phyloP scores from a whole-genome alignment of 2,888 invertebrate genomes.

The Chelonus formosanus region DNA sequence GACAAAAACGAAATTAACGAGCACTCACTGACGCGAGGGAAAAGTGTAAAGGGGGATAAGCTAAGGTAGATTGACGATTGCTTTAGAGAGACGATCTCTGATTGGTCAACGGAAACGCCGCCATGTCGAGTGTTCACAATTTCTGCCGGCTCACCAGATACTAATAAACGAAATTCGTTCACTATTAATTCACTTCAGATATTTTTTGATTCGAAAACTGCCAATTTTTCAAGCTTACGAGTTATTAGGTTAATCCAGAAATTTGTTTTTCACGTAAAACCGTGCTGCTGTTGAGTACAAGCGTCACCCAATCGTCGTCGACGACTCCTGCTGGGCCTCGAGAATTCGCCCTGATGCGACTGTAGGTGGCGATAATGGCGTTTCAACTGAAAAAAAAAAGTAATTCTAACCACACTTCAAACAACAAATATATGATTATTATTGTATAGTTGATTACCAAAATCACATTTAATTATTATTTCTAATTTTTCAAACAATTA shows the following conservation, averaged over 20 bases:
- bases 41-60: conserved; percentile 66
- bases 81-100: conserved; percentile 67
- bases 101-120: conserved; percentile 76
- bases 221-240: no score
- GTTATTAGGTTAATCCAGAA: not conserved
- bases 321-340: conserved; percentile 25
- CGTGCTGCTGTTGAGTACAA: not conserved
- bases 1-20: conserved; percentile 58
- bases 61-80: conserved; percentile 69
- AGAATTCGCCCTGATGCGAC: conserved; percentile 47
- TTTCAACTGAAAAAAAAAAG: conserved; percentile 47
- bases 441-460: not conserved
- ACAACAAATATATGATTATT: conserved; percentile 6
- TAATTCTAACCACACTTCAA: conserved; percentile 54
- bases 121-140: conserved; percentile 68
- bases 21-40: conserved; percentile 72
- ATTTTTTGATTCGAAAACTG: no score
- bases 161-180: not conserved
- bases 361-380: conserved; percentile 57
- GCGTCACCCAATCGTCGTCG: conserved; percentile 28
- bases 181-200: not conserved
- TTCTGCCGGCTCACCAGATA: not conserved
- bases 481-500: not conserved
- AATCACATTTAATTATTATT: not conserved
- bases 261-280: not conserved